phyloP scores from a whole-genome alignment of 2,797 vertebrate genomes.

The Adelosebastes latens region DNA sequence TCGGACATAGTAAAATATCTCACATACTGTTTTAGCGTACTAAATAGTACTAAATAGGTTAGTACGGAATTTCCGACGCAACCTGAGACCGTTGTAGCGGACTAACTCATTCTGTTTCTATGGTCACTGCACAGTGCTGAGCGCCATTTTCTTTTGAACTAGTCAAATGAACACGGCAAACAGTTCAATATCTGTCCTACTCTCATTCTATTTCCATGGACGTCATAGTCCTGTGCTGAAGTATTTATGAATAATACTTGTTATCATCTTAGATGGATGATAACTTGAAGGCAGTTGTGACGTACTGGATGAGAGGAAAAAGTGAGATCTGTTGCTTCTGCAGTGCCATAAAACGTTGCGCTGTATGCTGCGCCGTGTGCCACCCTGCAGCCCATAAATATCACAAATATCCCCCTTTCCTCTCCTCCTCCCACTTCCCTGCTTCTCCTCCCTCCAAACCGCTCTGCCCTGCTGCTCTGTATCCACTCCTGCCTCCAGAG shows the following conservation, averaged over 20 bases:
- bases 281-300: not conserved
- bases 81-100: no score
- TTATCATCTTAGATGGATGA: not conserved
- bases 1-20: no score
- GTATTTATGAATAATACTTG: not conserved
- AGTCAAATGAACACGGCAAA: no score
- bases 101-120: no score
- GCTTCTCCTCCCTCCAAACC: constrained; percentile 27
- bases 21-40: not conserved
- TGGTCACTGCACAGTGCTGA: no score
- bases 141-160: no score
- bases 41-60: no score
- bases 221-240: not conserved
- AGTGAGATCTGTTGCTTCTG: not conserved
- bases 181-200: no score
- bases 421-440: constrained; percentile 15
- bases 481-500: constrained; percentile 48
- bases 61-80: no score
- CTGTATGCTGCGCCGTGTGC: not conserved
- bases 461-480: constrained; percentile 20
- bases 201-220: no score
- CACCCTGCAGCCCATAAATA: constrained; percentile 47
- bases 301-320: not conserved
- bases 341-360: not conserved
- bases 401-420: constrained; percentile 39